These are phyloP conservation scores for Belgica antarctica DNA, from an alignment of 2,888 invertebrate genomes.

Conservation along the genomic window DNA sequence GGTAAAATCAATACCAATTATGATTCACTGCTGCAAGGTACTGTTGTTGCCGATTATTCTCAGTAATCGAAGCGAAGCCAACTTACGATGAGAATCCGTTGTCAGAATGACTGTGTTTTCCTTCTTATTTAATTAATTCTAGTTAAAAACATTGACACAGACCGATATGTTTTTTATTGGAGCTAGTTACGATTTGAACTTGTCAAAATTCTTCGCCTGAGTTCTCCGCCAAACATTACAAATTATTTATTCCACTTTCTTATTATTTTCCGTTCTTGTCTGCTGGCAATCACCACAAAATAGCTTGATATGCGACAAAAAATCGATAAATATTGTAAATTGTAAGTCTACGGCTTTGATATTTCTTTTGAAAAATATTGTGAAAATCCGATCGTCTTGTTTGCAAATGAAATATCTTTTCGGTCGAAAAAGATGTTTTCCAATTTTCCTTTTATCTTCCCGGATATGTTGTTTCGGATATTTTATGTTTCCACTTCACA, in stretches of 20 bases:
- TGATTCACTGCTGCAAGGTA: not conserved
- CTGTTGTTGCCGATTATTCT: no score
- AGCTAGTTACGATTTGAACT: not conserved
- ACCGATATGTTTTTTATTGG: constrained; percentile 6
- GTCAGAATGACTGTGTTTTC: no score
- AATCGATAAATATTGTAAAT: constrained; percentile 17
- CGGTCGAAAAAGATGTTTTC: no score
- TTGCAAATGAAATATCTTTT: no score
- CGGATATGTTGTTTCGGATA: no score
- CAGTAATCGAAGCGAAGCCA: no score
- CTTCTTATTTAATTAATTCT: not conserved
- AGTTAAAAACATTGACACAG: not conserved
- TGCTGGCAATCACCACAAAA: not conserved
- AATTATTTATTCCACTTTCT: constrained; percentile 16
- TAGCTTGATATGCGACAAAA: constrained; percentile 1
- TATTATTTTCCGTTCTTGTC: not conserved
- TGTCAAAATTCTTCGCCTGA: not conserved
- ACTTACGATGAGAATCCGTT: not conserved
- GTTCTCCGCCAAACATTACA: constrained; percentile 1
- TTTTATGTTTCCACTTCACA: no score
- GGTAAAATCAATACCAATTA: constrained; percentile 24
- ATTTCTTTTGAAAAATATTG: no score
- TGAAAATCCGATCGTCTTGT: no score
- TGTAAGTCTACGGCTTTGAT: not conserved
- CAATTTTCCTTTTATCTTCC: not conserved